These are phyloP conservation scores for Odontothrips loti DNA, from an alignment of 2,888 invertebrate species.

Conservation along the genomic window DNA sequence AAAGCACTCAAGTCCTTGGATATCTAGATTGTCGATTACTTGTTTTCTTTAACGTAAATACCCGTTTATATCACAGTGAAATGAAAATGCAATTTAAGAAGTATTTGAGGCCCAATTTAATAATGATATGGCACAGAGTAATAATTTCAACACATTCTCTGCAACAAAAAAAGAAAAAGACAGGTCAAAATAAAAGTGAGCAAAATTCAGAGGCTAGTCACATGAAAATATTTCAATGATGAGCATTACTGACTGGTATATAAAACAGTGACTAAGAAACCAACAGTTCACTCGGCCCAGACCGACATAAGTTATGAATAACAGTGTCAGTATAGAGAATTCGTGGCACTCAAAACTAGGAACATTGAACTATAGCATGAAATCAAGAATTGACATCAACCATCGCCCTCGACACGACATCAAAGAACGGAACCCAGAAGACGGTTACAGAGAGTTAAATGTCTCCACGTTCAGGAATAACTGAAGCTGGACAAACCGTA, in stretches of 20 bases:
- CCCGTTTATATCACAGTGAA: constrained; percentile 12
- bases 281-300: not conserved
- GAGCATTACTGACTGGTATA: not conserved
- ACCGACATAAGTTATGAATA: not conserved
- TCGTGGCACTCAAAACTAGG: not conserved
- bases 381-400: not conserved
- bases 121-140: not conserved
- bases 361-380: too few relatives aligned
- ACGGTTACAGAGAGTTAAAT: not conserved
- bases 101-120: not conserved
- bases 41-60: not conserved
- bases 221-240: not conserved
- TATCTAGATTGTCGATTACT: not conserved
- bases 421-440: not conserved
- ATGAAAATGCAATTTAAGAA: constrained; percentile 12
- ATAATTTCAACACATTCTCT: not conserved
- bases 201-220: not conserved
- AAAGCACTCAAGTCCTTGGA: not conserved
- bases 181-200: not conserved
- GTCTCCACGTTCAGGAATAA: not conserved
- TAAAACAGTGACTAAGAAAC: not conserved
- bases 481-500: not conserved
- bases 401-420: not conserved
- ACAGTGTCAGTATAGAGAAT: not conserved
- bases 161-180: not conserved